A percentile compares a stretch with the other conserved stretches of the same genome.
Conservation (phyloP, 2,888 invertebrate genomes). For the Agrypnus murinus region DNA sequence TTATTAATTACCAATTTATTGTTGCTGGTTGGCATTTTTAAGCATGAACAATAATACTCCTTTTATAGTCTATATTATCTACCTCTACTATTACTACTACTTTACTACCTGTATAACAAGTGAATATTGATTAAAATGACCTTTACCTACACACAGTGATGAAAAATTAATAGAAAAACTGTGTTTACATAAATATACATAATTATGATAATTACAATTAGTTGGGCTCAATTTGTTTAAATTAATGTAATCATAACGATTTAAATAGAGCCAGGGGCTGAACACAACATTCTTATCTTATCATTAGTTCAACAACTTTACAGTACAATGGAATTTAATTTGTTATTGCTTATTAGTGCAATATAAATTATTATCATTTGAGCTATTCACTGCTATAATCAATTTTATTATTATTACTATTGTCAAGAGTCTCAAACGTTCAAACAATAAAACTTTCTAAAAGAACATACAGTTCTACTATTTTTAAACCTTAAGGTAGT, state of each 20-base stretch:
- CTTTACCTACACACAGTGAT: constrained; percentile 37
- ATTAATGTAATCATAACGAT: no score
- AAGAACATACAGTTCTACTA: no score
- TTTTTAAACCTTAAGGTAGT: constrained; percentile 1
- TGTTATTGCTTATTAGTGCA: no score
- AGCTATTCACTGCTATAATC: background rate
- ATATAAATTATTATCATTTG: background rate
- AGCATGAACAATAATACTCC: constrained; percentile 7
- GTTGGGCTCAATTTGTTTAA: no score
- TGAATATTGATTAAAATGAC: constrained; percentile 54
- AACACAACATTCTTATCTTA: no score
- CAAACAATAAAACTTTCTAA: no score
- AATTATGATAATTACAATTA: no score
- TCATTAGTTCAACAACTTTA: background rate
- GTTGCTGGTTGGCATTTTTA: constrained; percentile 21
- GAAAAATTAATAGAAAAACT: constrained; percentile 16
- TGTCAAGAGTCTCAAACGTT: no score
- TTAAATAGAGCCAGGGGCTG: no score
- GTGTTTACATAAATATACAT: background rate
- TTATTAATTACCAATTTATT: constrained; percentile 17
- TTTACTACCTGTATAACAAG: constrained; percentile 7
- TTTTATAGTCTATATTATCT: background rate
- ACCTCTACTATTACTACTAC: constrained; percentile 1
- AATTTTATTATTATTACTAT: background rate
- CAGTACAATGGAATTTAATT: no score